Percentiles rank a stretch among this genome's conserved stretches.
Conservation (phyloP, 2,797 vertebrate genomes). For the Tragopan temminckii region DNA sequence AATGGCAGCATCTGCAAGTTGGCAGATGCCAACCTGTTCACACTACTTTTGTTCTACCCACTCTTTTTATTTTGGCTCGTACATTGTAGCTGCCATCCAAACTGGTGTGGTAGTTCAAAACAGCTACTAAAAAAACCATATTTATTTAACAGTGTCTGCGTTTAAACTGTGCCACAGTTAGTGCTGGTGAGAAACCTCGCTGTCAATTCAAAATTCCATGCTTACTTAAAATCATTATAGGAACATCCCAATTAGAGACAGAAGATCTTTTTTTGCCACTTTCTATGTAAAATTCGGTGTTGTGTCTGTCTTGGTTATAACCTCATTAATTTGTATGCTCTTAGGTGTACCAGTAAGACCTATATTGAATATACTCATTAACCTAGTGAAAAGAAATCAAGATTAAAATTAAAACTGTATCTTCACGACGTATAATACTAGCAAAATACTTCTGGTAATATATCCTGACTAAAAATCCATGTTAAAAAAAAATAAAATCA, state of each 20-base stretch:
- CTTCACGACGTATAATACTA: not conserved
- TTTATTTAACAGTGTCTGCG: slow-evolving; percentile 26
- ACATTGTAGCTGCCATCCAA: slow-evolving; percentile 5
- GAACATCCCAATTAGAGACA: not conserved
- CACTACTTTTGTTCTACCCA: not conserved
- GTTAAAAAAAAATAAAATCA: not conserved
- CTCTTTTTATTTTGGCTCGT: slow-evolving; percentile 48
- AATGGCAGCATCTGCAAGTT: slow-evolving; percentile 1
- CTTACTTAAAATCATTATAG: not conserved
- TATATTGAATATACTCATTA: not conserved
- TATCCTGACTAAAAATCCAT: not conserved
- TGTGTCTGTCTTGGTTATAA: not conserved
- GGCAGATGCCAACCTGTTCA: slow-evolving; percentile 24
- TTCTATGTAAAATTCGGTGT: not conserved
- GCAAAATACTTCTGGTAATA: not conserved
- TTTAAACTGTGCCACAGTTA: not conserved
- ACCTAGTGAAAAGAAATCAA: not conserved
- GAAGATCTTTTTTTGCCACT: not conserved
- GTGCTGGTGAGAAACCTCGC: not conserved
- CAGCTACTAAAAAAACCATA: not conserved
- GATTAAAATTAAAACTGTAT: not conserved
- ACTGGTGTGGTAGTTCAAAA: slow-evolving; percentile 13
- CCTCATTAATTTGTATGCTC: not conserved
- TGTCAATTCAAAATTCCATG: not conserved
- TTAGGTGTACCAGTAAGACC: not conserved